Base-by-base conservation (phyloP, 2,888 invertebrate species). In the Pachliopta kotzebuea region DNA sequence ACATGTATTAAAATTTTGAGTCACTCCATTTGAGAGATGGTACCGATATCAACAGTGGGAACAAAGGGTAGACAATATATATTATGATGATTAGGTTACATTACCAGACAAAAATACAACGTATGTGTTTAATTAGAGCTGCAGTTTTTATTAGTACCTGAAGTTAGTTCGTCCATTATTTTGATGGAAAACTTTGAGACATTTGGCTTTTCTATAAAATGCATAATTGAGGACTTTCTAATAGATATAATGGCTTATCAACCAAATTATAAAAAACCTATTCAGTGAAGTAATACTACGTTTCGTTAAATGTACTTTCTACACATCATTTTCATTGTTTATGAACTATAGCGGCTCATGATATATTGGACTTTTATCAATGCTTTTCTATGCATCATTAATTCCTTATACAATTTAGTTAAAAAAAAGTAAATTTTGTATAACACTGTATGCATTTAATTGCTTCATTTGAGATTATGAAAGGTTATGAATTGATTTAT, bases 231-330 rank as follows among this genome's bases (percentile, higher is more conserved):
- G 7, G 23, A 37, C 11, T 11, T 50, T 42, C 42, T 54, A 54
- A 60, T 23, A n/a, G 9, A 45, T 4, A 4, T 31, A 29, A 29
- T 31, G 7, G 23, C 17, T 0, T 14, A n/a, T 42, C 24, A 26
- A 54, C 54, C 54, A 54, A 60, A 60, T 37, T 53, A 54, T n/a
- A 53, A 37, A 54, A 54, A 54, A 42, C n/a, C 60, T 54, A 11
- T 9, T 7, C 20, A 2, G 49, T 49, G n/a, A 3, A 14, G n/a
- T 11, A 54, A 26, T 21, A 23, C 3, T 54, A 23, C n/a, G n/a
- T 49, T 45, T 45, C 3, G 42, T 57, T n/a, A 14, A 20, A 29
- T 18, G 18, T 31, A 7, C 4, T 31, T 50, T 4, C 14, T 20
- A 42, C n/a, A 17, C 1, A 42, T n/a, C 37, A n/a, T n/a, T 54